Base-by-base conservation (phyloP, 2,888 invertebrate species). In the Scaptomyza tumidula region DNA sequence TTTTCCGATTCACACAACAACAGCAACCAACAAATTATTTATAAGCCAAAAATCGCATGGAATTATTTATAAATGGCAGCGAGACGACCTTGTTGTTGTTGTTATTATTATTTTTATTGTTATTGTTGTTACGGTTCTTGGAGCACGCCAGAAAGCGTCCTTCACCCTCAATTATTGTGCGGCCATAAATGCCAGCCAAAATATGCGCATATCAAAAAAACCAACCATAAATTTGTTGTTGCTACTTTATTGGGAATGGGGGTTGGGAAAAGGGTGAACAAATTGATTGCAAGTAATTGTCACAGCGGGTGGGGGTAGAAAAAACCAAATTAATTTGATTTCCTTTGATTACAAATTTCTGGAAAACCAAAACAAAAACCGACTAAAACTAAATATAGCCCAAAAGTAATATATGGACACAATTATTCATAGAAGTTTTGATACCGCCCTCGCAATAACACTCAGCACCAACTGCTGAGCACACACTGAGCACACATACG, bases 101-200 rank as follows among this genome's bases (percentile, higher is more conserved):
- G n/a, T 19, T 19, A 2, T 19, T 19, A 19, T 16, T n/a, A n/a
- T 45, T 29, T 2, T 4, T 53, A 52, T 54, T 67, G 37, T 59
- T 65, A 46, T 69, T 66, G 52, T 31, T 60, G 46, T 57, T 71
- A 54, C 60, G 48, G 49, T 68, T 68, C n/a, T 41, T 71, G 86
- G 80, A 82, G 81, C 81, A 80, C 86, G 82, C 82, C 82, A 80
- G 29, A 65, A 55, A 69, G 61, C 87, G 85, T 86, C 87, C 87
- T 86, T 86, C 85, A 86, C 85, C 85, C 88, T 85, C 87, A 79
- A 73, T 71, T 68, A 66, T 78, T 73, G 14, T 70, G 48, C 57
- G 70, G 74, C 79, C 58, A 76, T 73, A 76, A 81, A 81, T 81
- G 79, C 70, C 74, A 86, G 29, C 55, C 62, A 63, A 80, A 68